These are phyloP conservation scores for Agrotis segetum DNA, from an alignment of 2,888 invertebrate genomes.

Conservation along the genomic window DNA sequence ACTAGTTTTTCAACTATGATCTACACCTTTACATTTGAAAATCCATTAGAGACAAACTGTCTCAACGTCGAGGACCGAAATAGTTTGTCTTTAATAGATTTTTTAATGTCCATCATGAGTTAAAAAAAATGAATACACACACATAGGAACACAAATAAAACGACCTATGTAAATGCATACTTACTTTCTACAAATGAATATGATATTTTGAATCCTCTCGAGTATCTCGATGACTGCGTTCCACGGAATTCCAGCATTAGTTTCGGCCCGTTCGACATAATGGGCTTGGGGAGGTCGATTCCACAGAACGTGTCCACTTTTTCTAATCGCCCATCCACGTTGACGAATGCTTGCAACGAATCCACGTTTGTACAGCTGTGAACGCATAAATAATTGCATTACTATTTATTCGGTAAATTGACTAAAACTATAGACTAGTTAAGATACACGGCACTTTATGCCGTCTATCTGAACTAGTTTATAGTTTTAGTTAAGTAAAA, in stretches of 20 bases:
- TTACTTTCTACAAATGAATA: constrained; percentile 98
- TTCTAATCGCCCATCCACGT: constrained; percentile 95
- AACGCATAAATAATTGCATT: constrained; percentile 61
- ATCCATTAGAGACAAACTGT: no score
- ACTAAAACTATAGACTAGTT: no score
- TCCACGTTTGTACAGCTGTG: constrained; percentile 95
- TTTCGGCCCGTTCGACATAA: constrained; percentile 98
- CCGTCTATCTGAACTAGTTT: no score
- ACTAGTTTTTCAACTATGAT: no score
- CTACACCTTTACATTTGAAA: no score
- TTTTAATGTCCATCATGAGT: no score
- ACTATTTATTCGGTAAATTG: neutral
- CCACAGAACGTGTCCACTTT: constrained; percentile 97
- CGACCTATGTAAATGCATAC: constrained; percentile 74
- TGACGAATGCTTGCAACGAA: constrained; percentile 95
- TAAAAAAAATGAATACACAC: neutral
- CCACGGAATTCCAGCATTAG: constrained; percentile 97
- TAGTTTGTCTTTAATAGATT: no score
- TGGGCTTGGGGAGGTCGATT: constrained; percentile 94
- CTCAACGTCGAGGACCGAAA: no score
- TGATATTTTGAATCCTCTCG: constrained; percentile 96
- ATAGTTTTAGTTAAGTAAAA: no score
- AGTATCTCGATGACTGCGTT: constrained; percentile 94
- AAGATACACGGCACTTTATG: no score
- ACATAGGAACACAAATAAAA: neutral